Percentiles rank a stretch among this genome's conserved stretches.
These are phyloP conservation scores for Drosophila demipolita DNA, from an alignment of 2,888 invertebrate species.

Conservation along the genomic window DNA sequence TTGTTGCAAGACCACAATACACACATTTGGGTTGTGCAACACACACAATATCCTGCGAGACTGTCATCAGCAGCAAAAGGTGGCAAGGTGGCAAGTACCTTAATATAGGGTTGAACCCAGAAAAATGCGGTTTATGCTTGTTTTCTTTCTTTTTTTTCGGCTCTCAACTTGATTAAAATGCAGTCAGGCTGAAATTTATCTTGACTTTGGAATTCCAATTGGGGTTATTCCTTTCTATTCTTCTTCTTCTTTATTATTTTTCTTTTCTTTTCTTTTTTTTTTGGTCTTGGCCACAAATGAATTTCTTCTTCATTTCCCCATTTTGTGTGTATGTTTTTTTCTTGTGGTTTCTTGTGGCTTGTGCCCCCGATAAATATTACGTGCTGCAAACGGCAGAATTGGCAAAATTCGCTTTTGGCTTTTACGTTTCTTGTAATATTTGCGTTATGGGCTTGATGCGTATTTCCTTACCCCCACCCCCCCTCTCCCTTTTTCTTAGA, in stretches of 20 bases:
- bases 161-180: constrained; percentile 78
- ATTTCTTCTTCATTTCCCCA: constrained; percentile 47
- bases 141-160: constrained; percentile 9
- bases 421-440: constrained; percentile 72
- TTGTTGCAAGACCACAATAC: constrained; percentile 40
- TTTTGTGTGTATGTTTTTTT: constrained; percentile 1
- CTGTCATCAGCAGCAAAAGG: constrained; percentile 17
- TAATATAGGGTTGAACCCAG: constrained; percentile 31
- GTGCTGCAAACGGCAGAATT: constrained; percentile 54
- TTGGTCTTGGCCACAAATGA: constrained; percentile 50
- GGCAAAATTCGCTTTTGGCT: constrained; percentile 28
- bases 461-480: background rate
- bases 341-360: constrained; percentile 25
- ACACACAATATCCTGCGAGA: constrained; percentile 1
- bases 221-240: constrained; percentile 5
- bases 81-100: constrained; percentile 20
- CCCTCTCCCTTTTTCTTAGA: background rate
- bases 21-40: constrained; percentile 4
- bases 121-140: constrained; percentile 31
- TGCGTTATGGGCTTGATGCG: constrained; percentile 43
- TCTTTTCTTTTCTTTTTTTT: background rate
- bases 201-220: constrained; percentile 51
- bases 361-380: constrained; percentile 62
- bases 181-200: constrained; percentile 77
- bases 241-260: too few species aligned